These are phyloP conservation scores for Porites australiensis DNA, from an alignment of 64 coral and sea anemone species.

Conservation along the genomic window DNA sequence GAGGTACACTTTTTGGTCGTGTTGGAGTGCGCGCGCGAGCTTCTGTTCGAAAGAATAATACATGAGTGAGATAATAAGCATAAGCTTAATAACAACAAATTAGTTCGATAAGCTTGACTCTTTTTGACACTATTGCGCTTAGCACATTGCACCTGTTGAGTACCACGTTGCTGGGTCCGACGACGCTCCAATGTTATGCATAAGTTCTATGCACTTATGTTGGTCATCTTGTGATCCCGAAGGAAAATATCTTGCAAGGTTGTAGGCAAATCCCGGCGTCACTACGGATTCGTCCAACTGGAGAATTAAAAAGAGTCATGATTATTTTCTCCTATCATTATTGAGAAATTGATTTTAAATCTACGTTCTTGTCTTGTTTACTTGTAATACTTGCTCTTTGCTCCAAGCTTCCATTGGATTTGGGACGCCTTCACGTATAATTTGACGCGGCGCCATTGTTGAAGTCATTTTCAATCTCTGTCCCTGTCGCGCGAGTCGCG, in stretches of 20 bases:
- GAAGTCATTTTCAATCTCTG: conserved; percentile 78
- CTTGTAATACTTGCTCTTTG: conserved; percentile 57
- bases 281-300: conserved; percentile 77
- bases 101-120: background rate
- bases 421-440: conserved; percentile 32
- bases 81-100: conserved; percentile 14
- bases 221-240: conserved; percentile 55
- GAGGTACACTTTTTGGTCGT: conserved; percentile 54
- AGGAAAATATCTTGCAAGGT: conserved; percentile 86
- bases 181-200: conserved; percentile 85
- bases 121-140: conserved; percentile 6
- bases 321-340: background rate
- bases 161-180: conserved; percentile 85
- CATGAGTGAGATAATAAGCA: no score
- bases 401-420: conserved; percentile 81
- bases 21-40: background rate
- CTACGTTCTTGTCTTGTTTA: background rate
- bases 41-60: background rate
- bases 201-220: conserved; percentile 74
- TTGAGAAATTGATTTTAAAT: background rate
- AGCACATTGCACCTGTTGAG: conserved; percentile 60
- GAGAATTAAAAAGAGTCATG: conserved; percentile 20
- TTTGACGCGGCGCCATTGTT: conserved; percentile 86
- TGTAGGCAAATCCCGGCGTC: conserved; percentile 80
- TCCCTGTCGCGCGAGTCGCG: background rate